Conservation (phyloP, 2,113 vertebrate species). For the Triplophysa siluroides region DNA sequence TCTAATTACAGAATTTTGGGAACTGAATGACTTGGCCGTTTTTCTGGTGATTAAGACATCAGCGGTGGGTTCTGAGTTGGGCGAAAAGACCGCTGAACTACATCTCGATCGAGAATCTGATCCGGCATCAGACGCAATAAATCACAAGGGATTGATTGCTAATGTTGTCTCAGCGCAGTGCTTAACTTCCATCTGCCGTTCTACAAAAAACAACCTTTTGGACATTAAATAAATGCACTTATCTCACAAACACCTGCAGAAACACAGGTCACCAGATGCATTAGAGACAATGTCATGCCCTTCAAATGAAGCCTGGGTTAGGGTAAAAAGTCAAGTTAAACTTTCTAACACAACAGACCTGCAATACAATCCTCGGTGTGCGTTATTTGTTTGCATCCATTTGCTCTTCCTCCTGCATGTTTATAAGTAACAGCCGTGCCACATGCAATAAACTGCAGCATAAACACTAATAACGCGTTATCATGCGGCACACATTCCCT, state of each 20-base stretch:
- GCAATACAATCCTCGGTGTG: background rate
- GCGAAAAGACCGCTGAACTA: background rate
- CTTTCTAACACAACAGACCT: too few species aligned
- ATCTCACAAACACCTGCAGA: background rate
- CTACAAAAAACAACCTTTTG: background rate
- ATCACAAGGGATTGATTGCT: conserved; percentile 12
- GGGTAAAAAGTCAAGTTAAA: background rate
- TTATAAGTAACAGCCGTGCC: conserved; percentile 5
- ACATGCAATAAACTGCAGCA: conserved; percentile 15
- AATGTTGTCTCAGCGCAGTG: background rate
- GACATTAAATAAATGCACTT: background rate
- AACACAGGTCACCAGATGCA: background rate
- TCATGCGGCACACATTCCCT: conserved; percentile 15
- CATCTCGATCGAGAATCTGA: background rate
- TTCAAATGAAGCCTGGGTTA: background rate
- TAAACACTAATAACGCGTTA: conserved; percentile 20
- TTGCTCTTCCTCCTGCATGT: background rate
- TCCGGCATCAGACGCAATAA: background rate
- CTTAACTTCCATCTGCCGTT: conserved; percentile 11
- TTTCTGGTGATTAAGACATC: conserved; percentile 31
- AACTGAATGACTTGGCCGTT: conserved; percentile 30
- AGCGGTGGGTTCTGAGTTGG: background rate
- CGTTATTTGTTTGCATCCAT: background rate
- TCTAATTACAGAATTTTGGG: conserved; percentile 25
- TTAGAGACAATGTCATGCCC: background rate